Evolutionary conservation across 2,888 invertebrate genomes (phyloP), one percentile per base, ranked within the genome.

Genomic region (Tenthredo distinguenda): DNA sequence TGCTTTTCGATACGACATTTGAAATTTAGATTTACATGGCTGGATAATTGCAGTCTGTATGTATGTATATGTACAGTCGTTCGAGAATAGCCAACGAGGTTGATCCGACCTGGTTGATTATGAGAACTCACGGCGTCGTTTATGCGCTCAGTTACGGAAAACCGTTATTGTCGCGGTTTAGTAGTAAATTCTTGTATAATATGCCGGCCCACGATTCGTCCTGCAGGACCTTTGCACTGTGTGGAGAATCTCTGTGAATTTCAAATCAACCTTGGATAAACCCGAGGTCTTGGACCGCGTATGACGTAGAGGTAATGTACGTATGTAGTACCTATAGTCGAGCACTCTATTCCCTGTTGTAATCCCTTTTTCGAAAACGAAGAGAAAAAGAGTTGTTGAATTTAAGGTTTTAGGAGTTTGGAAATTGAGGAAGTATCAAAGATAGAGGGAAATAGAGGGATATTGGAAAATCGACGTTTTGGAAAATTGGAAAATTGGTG

Each of bases 141-240:
- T 74, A 74, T 40, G 43, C n/a, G 43, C 40, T 74, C 43, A 43
- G 40, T 43, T 43, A 74, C 72, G 40, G 72, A 74, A 74, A 74
- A 74, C 72, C 72, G 40, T 74, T 74, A 74, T 74, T n/a, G 40
- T 21, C n/a, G 40, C 74, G 77, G 47, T 77, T 77, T 18, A 77
- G 50, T 77, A 55, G 47, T 50, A 77, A 77, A 77, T 77, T 77
- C 77, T 47, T 77, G 77, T 26, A 77, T 77, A 77, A 77, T 77
- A 77, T 77, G 77, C 77, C 34, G 77, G 15, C 21, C 77, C 77
- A 77, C 77, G 77, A 55, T 77, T 77, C 77, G 31, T 77, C 68
- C 68, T 68, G 77, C 77, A 77, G 77, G 77, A 77, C 77, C 47
- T 55, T 50, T 26, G 72, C 55, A 55, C 55, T 55, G 55, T n/a